Conservation (phyloP, 1,140 invertebrate genomes). For the Spodoptera litura region DNA sequence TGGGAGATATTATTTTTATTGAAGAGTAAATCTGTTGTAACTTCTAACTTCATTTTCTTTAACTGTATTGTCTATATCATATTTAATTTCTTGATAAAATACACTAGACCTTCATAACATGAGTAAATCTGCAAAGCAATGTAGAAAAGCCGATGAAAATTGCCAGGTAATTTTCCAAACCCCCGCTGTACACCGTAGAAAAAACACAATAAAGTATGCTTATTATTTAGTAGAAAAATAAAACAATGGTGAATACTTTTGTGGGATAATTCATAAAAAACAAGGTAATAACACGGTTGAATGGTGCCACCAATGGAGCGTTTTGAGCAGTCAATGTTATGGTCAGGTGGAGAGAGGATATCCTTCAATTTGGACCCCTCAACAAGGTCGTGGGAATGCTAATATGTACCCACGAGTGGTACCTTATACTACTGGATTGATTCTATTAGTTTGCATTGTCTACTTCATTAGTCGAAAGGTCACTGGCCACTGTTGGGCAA, state of each 20-base stretch:
- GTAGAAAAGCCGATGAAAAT: background rate
- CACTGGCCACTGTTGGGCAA: too few relatives aligned
- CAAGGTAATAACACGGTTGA: constrained; percentile 54
- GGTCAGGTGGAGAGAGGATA: constrained; percentile 56
- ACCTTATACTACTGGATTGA: background rate
- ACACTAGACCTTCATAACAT: too few relatives aligned
- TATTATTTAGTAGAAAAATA: constrained; percentile 31
- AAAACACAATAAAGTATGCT: background rate
- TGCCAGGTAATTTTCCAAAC: background rate
- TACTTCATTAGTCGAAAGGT: too few relatives aligned
- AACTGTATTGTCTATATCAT: too few relatives aligned
- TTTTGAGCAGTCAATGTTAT: constrained; percentile 49
- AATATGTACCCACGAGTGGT: constrained; percentile 36
- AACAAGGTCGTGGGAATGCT: constrained; percentile 54
- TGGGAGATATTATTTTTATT: too few relatives aligned
- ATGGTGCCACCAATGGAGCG: constrained; percentile 54
- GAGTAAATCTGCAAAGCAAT: too few relatives aligned
- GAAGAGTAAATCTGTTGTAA: too few relatives aligned
- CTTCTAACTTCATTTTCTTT: too few relatives aligned
- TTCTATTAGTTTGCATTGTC: background rate
- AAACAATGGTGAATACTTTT: constrained; percentile 44
- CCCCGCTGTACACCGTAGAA: background rate
- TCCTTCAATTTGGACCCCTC: constrained; percentile 53
- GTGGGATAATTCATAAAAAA: constrained; percentile 52
- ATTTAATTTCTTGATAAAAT: too few relatives aligned